phyloP scores from a whole-genome alignment of 2,888 invertebrate species.

The Slavum lentiscoides region DNA sequence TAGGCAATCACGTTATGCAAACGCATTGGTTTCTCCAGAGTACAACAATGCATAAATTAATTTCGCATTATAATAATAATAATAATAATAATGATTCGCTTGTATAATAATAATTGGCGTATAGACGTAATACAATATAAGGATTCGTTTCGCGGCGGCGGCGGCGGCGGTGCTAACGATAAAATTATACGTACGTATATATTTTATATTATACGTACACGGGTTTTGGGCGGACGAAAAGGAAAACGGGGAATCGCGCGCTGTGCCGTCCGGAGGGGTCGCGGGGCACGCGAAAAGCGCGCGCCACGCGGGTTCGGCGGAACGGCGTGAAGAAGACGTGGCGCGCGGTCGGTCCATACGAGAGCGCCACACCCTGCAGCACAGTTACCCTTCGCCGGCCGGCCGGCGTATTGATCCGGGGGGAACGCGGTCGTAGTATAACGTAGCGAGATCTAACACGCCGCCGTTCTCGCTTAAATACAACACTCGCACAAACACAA shows the following conservation, averaged over 20 bases:
- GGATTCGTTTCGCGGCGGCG: conserved; percentile 10
- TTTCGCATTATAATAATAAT: not conserved
- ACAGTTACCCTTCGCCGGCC: conserved; percentile 41
- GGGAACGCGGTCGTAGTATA: conserved; percentile 23
- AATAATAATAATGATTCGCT: conserved; percentile 29
- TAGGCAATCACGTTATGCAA: conserved; percentile 48
- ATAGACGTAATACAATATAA: not conserved
- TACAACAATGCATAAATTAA: conserved; percentile 51
- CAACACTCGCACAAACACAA: not conserved
- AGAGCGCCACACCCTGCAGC: conserved; percentile 50
- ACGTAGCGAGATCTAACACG: conserved; percentile 19
- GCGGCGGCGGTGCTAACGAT: conserved; percentile 2
- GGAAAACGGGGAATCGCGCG: not conserved
- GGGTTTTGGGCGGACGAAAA: not conserved
- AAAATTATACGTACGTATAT: not conserved
- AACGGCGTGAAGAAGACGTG: not conserved
- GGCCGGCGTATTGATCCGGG: conserved; percentile 52
- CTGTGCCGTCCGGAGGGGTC: not conserved
- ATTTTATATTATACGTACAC: not conserved
- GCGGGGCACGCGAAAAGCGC: not conserved
- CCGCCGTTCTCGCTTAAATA: conserved; percentile 38
- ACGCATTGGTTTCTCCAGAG: conserved; percentile 27
- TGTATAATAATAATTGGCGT: not conserved
- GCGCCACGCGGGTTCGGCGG: not conserved
- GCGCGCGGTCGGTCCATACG: conserved; percentile 42